These are phyloP conservation scores for Lamproptera curius DNA, from an alignment of 2,888 invertebrate genomes.

Conservation along the genomic window DNA sequence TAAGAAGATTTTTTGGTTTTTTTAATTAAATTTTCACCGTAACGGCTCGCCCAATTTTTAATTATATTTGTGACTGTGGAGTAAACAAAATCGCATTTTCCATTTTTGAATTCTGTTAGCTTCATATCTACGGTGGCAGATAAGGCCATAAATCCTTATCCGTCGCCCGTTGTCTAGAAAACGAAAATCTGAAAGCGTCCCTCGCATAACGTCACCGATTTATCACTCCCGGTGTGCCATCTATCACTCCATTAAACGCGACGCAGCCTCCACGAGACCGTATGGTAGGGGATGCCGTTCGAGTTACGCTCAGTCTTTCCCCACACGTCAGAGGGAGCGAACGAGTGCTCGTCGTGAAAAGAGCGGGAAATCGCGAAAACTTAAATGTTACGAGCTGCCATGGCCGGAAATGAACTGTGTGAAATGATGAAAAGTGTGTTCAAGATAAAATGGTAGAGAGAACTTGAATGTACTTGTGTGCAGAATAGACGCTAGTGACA, in stretches of 20 bases:
- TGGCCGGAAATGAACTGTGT: conserved; percentile 21
- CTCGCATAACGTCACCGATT: conserved; percentile 20
- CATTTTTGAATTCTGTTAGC: conserved; percentile 15
- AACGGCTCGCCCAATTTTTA: too few relatives aligned
- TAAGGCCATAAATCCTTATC: conserved; percentile 19
- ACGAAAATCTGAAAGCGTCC: conserved; percentile 23
- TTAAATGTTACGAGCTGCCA: conserved; percentile 15
- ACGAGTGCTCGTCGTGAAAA: conserved; percentile 30
- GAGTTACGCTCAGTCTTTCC: conserved; percentile 30
- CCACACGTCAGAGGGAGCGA: conserved; percentile 25
- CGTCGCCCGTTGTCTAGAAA: conserved; percentile 21
- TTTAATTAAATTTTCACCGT: too few relatives aligned
- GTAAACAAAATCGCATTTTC: neutral
- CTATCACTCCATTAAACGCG: conserved; percentile 30
- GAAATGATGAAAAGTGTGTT: conserved; percentile 22
- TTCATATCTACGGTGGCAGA: conserved; percentile 14
- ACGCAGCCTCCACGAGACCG: conserved; percentile 18
- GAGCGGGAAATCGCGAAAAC: conserved; percentile 38
- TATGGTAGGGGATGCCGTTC: conserved; percentile 19
- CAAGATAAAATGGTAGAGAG: conserved; percentile 19
- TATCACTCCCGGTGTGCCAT: conserved; percentile 28
- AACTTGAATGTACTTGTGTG: neutral
- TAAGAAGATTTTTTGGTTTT: too few relatives aligned
- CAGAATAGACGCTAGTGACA: conserved; percentile 16
- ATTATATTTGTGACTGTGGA: too few relatives aligned